Evolutionary conservation across 2,888 invertebrate genomes (phyloP), one percentile per base, ranked within the genome.

Genomic region (Cantharis rustica): DNA sequence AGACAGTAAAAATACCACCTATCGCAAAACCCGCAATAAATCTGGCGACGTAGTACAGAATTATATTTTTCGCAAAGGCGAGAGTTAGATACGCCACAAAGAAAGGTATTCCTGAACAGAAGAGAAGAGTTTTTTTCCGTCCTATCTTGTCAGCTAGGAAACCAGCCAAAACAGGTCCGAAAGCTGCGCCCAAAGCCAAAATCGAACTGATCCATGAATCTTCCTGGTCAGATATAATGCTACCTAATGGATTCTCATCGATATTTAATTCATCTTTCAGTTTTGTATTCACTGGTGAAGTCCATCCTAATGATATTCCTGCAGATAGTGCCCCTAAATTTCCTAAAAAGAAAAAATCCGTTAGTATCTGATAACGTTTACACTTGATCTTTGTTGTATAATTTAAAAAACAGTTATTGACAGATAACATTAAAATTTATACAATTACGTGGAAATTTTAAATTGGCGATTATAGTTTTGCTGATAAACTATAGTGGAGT

Each of bases 111-210:
- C 91, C 88, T n/a, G 93, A 90, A 13, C 90, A 91, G 7, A 91
- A 86, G 4, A 95, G 85, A 5, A 95, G 87, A 0, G 93, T 91
- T 89, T 90, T 91, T 88, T 94, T 95, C 16, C 95, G 90, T 0
- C 95, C 95, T 72, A 93, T 89, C 82, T 88, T 91, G 69, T 93
- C 92, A 0, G 93, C 92, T 1, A 91, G 86, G 7, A 91, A 90
- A 11, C 95, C 95, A 0, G 93, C 94, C 15, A 91, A 85, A 84
- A 94, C 93, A 0, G 95, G 93, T 0, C 95, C 95, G 86, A 90
- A 76, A 3, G 88, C 87, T 1, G 91, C 90, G 1, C 91, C 91
- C 47, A 91, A 71, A 0, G 90, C 87, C 13, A 90, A 82, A 61
- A 90, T 84, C 0, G 90, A 90, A 1, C 90, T 91, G 63, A 91